Base-by-base conservation (phyloP, 2,888 invertebrate genomes). In the Crossocerus cetratus region DNA sequence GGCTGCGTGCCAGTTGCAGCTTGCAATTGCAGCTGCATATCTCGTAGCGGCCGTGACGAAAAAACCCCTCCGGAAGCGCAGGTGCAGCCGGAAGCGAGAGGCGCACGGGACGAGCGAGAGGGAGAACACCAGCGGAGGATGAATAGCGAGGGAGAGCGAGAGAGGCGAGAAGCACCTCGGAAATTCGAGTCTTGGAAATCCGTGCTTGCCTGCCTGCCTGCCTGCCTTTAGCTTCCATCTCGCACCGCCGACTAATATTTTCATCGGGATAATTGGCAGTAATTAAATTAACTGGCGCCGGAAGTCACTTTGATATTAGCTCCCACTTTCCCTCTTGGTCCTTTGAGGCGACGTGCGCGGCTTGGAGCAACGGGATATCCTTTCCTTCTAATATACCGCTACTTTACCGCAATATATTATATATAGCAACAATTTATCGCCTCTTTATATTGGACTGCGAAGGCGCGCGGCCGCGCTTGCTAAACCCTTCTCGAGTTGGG, bases 1-100 rank as follows among this genome's bases (percentile, higher is more conserved):
- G 86, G 86, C 86, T 80, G 81, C 80, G 79, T 86, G 86, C 88
- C 87, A 87, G 86, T 85, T 83, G 84, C 87, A 85, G 84, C 76
- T 79, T 42, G 84, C 81, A 78, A 81, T 81, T 83, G 81, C 77
- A 69, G 72, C 72, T 77, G 75, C 73, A 73, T 78, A 73, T 77
- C 74, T 78, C 69, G 62, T n/a, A 49, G 14, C 49, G 49, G 14
- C 49, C 49, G 49, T 16, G 49, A 16, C 49, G 45, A 56, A 59
- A 58, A 21, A 22, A 14, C 16, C 22, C 22, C 43, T 8, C 56
- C 61, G 54, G 68, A 58, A 56, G 68, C 68, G 66, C 78, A 78
- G 81, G 69, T 78, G 80, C 62, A 32, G 58, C 49, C 45, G 62
- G 61, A 65, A 22, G 59, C 54, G 53, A 49, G 59, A 65, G 44